Percentiles rank a stretch among this genome's conserved stretches.
These are phyloP conservation scores for Bombylius major DNA, from an alignment of 2,888 invertebrate species.

Conservation along the genomic window DNA sequence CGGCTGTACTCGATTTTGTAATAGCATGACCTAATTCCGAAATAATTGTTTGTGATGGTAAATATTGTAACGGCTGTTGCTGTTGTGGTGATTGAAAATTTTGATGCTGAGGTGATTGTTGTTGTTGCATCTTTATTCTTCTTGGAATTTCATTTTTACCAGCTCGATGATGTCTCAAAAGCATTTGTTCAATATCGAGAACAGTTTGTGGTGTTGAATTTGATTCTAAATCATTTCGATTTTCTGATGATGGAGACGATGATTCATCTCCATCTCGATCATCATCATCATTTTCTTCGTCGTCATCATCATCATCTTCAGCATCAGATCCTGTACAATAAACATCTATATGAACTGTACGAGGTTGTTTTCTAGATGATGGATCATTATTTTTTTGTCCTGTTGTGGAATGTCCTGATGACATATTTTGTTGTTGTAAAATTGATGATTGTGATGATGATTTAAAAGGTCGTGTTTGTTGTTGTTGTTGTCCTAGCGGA, in stretches of 20 bases:
- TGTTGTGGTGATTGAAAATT: not conserved
- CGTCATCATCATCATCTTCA: constrained; percentile 31
- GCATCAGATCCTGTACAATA: constrained; percentile 55
- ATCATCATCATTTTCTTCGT: too few relatives aligned
- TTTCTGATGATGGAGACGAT: constrained; percentile 26
- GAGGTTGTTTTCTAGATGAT: constrained; percentile 37
- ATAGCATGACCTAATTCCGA: constrained; percentile 30
- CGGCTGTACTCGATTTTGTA: constrained; percentile 35
- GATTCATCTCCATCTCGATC: constrained; percentile 9
- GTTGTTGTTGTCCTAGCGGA: constrained; percentile 12
- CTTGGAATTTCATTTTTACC: constrained; percentile 38
- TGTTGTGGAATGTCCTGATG: constrained; percentile 14
- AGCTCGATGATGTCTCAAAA: constrained; percentile 44
- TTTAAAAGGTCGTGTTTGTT: constrained; percentile 23
- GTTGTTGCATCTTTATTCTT: constrained; percentile 18
- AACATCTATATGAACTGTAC: constrained; percentile 62
- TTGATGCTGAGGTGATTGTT: constrained; percentile 7
- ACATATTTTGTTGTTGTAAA: constrained; percentile 11
- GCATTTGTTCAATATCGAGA: constrained; percentile 47
- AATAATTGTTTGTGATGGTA: constrained; percentile 4
- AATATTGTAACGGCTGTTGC: not conserved
- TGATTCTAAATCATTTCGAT: constrained; percentile 31
- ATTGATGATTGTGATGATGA: constrained; percentile 27
- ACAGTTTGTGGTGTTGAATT: constrained; percentile 50
- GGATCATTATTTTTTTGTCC: constrained; percentile 20